These are phyloP conservation scores for Leucoptera coffeella DNA, from an alignment of 2,888 invertebrate genomes.

Conservation along the genomic window DNA sequence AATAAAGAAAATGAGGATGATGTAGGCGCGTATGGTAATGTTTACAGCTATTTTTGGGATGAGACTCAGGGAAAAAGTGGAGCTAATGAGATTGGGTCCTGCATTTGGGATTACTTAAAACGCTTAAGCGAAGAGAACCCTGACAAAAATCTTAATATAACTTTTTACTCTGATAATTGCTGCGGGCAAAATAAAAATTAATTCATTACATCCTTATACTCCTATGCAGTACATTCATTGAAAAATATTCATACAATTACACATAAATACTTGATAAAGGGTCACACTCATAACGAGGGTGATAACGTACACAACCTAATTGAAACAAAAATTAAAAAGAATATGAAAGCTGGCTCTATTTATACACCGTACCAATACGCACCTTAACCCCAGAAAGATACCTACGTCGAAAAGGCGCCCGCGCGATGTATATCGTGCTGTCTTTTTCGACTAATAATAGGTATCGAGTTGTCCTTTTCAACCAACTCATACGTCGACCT, in stretches of 20 bases:
- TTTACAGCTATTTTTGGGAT: slow-evolving; percentile 3
- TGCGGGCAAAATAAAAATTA: slow-evolving; percentile 6
- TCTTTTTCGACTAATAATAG: too few relatives aligned
- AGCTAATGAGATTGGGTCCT: slow-evolving; percentile 3
- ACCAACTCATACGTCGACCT: too few relatives aligned
- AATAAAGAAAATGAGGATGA: background rate
- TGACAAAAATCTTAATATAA: slow-evolving; percentile 3
- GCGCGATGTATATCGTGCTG: too few relatives aligned
- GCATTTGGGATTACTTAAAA: slow-evolving; percentile 2
- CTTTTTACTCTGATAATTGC: slow-evolving; percentile 6
- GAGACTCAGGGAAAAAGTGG: slow-evolving; percentile 2
- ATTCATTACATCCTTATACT: slow-evolving; percentile 3
- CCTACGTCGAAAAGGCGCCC: too few relatives aligned
- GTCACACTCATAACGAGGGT: slow-evolving; percentile 7
- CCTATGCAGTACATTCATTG: slow-evolving; percentile 4
- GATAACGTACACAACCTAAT: slow-evolving; percentile 7
- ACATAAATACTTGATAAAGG: slow-evolving; percentile 7
- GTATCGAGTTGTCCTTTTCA: too few relatives aligned
- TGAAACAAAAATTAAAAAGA: slow-evolving; percentile 6
- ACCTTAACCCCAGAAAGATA: too few relatives aligned
- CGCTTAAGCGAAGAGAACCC: slow-evolving; percentile 1
- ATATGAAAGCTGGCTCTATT: slow-evolving; percentile 7
- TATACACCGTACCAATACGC: slow-evolving; percentile 6
- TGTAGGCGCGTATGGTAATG: background rate
- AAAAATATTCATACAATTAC: slow-evolving; percentile 5